Conservation (phyloP, 2,888 invertebrate species). For the Antitype chi region DNA sequence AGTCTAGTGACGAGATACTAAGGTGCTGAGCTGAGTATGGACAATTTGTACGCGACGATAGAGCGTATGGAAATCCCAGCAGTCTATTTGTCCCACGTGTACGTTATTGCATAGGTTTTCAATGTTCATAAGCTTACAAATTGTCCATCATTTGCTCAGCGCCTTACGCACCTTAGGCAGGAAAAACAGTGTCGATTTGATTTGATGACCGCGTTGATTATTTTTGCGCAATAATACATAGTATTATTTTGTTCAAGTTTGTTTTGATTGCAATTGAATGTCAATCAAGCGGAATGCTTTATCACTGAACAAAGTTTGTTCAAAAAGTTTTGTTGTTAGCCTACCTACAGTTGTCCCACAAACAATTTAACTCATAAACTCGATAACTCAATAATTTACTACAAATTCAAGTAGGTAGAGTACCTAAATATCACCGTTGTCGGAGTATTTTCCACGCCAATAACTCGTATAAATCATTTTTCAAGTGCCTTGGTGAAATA, state of each 20-base stretch:
- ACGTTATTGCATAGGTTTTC: background rate
- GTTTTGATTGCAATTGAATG: background rate
- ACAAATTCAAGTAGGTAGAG: background rate
- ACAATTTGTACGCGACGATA: background rate
- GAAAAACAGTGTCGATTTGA: background rate
- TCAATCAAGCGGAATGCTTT: background rate
- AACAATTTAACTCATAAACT: slow-evolving; percentile 5
- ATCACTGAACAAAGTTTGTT: background rate
- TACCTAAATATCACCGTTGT: slow-evolving; percentile 20
- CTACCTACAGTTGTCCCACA: background rate
- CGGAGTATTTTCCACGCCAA: slow-evolving; percentile 17
- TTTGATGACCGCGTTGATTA: background rate
- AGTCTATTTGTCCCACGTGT: background rate
- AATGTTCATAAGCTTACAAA: background rate
- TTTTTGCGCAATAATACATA: background rate
- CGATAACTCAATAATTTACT: slow-evolving; percentile 11
- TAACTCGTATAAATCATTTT: slow-evolving; percentile 20
- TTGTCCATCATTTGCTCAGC: background rate
- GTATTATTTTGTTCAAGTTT: background rate
- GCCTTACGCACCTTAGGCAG: background rate
- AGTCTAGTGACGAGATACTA: slow-evolving; percentile 66
- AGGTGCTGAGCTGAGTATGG: background rate
- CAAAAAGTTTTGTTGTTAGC: background rate
- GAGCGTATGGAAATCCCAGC: background rate
- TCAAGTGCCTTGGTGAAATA: background rate